Base-by-base conservation (phyloP, 23 tunicate species). In the Trididemnum clinides region DNA sequence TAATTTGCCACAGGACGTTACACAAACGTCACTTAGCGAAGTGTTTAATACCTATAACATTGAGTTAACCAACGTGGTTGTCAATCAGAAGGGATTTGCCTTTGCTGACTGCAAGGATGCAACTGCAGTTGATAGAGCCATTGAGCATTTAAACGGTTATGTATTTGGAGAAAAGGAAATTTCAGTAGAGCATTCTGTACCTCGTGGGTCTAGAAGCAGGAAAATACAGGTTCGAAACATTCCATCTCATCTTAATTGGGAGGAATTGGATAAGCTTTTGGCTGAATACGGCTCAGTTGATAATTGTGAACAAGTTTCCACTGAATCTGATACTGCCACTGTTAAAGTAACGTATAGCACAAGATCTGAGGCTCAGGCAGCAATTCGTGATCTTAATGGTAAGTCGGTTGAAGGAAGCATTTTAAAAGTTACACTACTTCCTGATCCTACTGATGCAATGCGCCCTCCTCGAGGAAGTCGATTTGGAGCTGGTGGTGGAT, bases 191-290 rank as follows among this genome's bases (percentile, higher is more conserved):
- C 90, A 86, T 66, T 85, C 90, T 18, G 98, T 89, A 29, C 92
- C 92, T 6, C 90, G 90, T 0, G 93, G 90, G 6, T 93, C 98
- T 3, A 86, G 92, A 58, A 90, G 90, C 69, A 90, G 78, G 37
- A 95, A 90, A 62, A 82, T 95, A 39, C 93, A 90, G 33, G 95
- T 95, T 21, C 87, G 99, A 31, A 91, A 95, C 44, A 95, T 95
- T 30, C 99, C 99, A 30, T 95, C 99, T 28, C 89, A 87, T 38
- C 64, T 95, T 20, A 86, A 90, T 64, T 95, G 99, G 99, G 99
- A 95, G 71, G 99, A 90, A 58, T 77, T 95, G 28, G 99, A 95
- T 64, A 90, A 82, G 36, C 75, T 95, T 20, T 81, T 95, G 36
- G 95, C 96, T 35, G 91, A 90, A 33, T 95, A 64, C 59, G 99